phyloP scores from a whole-genome alignment of 2,113 vertebrate genomes.

The Pollimyrus isidori region DNA sequence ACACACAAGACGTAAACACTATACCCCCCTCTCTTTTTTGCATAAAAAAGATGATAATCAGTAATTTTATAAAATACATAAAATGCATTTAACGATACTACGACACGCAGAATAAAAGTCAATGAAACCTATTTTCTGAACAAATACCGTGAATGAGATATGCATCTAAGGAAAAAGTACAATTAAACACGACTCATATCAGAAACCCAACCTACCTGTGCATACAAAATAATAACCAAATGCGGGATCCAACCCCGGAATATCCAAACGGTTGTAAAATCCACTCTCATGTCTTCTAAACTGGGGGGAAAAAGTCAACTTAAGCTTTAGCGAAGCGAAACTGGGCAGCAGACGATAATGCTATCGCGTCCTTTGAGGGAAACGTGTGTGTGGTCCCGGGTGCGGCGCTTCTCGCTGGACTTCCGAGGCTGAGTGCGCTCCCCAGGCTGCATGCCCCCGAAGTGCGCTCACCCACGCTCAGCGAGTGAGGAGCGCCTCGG shows the following conservation, averaged over 20 bases:
- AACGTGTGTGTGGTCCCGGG: neutral
- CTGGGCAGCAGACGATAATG: neutral
- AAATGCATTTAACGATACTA: neutral
- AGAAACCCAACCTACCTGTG: slow-evolving; percentile 49
- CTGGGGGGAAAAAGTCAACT: neutral
- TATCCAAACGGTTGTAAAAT: slow-evolving; percentile 56
- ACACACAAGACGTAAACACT: slow-evolving; percentile 25
- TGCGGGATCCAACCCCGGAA: slow-evolving; percentile 60
- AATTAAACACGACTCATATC: neutral
- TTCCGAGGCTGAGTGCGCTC: neutral
- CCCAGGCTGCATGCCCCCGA: slow-evolving; percentile 21
- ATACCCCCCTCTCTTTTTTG: neutral
- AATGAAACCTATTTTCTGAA: neutral
- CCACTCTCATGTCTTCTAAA: slow-evolving; percentile 49
- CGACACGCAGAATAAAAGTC: neutral
- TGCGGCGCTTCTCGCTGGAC: neutral
- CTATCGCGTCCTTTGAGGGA: neutral
- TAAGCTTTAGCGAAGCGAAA: neutral
- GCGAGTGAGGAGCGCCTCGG: slow-evolving; percentile 9
- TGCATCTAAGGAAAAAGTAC: neutral
- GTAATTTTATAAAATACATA: neutral
- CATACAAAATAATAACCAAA: slow-evolving; percentile 44
- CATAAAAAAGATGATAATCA: neutral
- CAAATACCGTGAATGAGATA: neutral
- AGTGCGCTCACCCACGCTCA: slow-evolving; percentile 27